Percentiles rank a stretch among this genome's conserved stretches.
Evolutionary conservation across 2,797 vertebrate species (phyloP).

Genomic region (Pangasius sanitwongsei): DNA sequence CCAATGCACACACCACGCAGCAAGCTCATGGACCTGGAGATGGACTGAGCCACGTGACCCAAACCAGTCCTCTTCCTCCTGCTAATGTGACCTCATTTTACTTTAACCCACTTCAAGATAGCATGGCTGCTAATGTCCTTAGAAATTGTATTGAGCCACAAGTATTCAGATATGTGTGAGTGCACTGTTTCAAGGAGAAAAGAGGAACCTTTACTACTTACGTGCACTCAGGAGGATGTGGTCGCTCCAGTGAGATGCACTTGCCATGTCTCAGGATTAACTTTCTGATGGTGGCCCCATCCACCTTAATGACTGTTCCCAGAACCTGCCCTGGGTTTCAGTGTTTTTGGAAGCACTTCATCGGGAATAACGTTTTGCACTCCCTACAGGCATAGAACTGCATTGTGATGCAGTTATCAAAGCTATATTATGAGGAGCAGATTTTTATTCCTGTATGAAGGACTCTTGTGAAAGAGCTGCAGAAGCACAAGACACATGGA

Average conservation of each 20-base stretch:
- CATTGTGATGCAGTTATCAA: slow-evolving; percentile 8
- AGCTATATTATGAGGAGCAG: slow-evolving; percentile 7
- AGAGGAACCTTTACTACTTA: background rate
- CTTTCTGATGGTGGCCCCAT: background rate
- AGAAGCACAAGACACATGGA: background rate
- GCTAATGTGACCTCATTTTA: slow-evolving; percentile 29
- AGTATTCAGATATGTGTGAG: slow-evolving; percentile 31
- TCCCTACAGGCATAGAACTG: slow-evolving; percentile 5
- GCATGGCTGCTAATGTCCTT: slow-evolving; percentile 46
- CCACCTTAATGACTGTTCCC: slow-evolving; percentile 8
- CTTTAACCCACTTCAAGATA: slow-evolving; percentile 33
- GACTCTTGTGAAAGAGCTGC: slow-evolving; percentile 19
- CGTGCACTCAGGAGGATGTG: slow-evolving; percentile 19
- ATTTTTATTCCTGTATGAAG: slow-evolving; percentile 25
- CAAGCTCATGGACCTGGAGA: slow-evolving; percentile 93
- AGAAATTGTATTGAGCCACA: slow-evolving; percentile 36
- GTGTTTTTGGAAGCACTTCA: slow-evolving; percentile 12
- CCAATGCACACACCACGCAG: slow-evolving; percentile 75
- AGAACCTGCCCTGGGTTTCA: background rate
- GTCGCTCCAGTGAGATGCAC: slow-evolving; percentile 1
- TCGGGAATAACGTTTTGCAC: background rate
- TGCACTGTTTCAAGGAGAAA: slow-evolving; percentile 30
- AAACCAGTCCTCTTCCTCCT: slow-evolving; percentile 1
- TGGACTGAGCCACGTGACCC: slow-evolving; percentile 82
- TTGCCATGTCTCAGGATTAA: slow-evolving; percentile 48